Conservation (phyloP, 2,888 invertebrate genomes). For the Phaedon cochleariae region DNA sequence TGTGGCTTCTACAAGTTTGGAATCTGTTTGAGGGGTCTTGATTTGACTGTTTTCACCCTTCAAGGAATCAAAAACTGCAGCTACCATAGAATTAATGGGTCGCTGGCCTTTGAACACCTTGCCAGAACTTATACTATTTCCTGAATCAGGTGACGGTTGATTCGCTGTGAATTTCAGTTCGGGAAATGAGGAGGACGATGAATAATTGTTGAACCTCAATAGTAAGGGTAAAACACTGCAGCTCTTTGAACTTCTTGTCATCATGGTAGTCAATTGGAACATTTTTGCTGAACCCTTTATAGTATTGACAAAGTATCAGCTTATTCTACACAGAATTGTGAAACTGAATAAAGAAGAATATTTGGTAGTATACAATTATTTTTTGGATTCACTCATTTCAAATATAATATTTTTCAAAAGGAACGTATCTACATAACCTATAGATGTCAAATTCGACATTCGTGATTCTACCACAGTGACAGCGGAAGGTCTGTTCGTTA, state of each 20-base stretch:
- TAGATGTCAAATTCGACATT: no score
- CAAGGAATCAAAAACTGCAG: slow-evolving; percentile 76
- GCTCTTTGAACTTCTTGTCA: slow-evolving; percentile 45
- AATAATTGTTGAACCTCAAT: slow-evolving; percentile 45
- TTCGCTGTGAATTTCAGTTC: slow-evolving; percentile 44
- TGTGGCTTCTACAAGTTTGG: slow-evolving; percentile 68
- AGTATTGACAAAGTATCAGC: no score
- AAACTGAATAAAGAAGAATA: no score
- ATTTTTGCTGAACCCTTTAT: no score
- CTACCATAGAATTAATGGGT: slow-evolving; percentile 63
- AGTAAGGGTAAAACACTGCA: slow-evolving; percentile 37
- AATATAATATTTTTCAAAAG: no score
- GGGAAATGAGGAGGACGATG: slow-evolving; percentile 46
- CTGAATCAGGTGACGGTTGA: slow-evolving; percentile 14
- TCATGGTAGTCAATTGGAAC: slow-evolving; percentile 49
- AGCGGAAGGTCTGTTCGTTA: no score
- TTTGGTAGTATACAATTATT: no score
- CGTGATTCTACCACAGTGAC: no score
- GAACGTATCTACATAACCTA: no score
- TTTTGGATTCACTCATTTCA: no score
- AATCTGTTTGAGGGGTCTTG: slow-evolving; percentile 63
- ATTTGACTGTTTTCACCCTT: slow-evolving; percentile 56
- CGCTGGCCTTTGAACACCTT: slow-evolving; percentile 9
- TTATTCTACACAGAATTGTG: no score
- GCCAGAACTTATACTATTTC: slow-evolving; percentile 10